Base-by-base conservation (phyloP, 2,888 invertebrate species). In the Hoplodrina ambigua region DNA sequence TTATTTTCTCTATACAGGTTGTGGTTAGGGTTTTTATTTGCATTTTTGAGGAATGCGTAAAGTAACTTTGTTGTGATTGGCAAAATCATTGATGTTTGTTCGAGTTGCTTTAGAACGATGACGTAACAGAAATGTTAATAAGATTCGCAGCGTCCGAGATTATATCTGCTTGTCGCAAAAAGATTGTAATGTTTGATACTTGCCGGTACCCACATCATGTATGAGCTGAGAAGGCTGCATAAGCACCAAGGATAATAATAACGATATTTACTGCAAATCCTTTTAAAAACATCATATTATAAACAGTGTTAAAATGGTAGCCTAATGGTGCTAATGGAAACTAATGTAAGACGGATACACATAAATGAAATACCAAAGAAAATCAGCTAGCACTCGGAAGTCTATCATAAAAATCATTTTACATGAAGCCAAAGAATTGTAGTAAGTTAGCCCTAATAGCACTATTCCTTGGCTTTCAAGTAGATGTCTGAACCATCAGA, bases 1-100 rank as follows among this genome's bases (percentile, higher is more conserved):
- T 69, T 53, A 62, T 53, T 72, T 71, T 72, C 10, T 44, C 7
- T 57, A 6, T 20, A 37, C 4, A 67, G 20, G 8, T 58, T 54
- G 11, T 54, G 19, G 61, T 59, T 57, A 58, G 30, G 19, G 76
- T 73, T 85, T 84, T 84, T 80, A 78, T 82, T 82, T 72, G 72
- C 65, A 75, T 72, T 79, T 83, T 75, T 78, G 53, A 57, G 66
- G 81, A 78, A 85, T 81, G 78, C 66, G 55, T 74, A 75, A 81
- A 61, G 76, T 67, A 72, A 75, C 69, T 70, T 75, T 81, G 81
- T 85, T 87, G 81, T 87, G 86, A 87, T 86, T 84, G 86, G 84
- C 85, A 82, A 85, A 85, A 87, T 82, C 78, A 80, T 72, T 82
- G 78, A 71, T 61, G 68, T 75, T 78, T 71, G 72, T 68, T 72